Conservation (phyloP, 2,888 invertebrate genomes). For the Acanthosoma haemorrhoidale region DNA sequence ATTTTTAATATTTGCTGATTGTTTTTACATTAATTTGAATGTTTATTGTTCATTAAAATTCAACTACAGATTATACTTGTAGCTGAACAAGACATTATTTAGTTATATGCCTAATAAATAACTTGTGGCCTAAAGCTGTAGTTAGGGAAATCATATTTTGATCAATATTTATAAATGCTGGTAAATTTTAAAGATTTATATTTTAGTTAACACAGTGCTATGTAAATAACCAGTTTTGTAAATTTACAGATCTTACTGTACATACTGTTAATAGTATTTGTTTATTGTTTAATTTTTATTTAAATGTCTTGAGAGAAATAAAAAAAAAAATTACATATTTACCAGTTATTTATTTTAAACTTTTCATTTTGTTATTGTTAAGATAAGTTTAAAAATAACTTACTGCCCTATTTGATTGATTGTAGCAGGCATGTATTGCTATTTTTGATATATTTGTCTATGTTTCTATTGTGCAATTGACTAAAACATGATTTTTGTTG, state of each 20-base stretch:
- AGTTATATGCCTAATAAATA: background rate
- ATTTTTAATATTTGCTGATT: background rate
- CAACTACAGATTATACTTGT: background rate
- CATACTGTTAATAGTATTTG: constrained; percentile 12
- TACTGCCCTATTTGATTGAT: background rate
- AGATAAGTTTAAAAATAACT: background rate
- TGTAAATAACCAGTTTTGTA: constrained; percentile 3
- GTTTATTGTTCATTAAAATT: background rate
- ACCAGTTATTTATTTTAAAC: constrained; percentile 4
- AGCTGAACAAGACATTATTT: background rate
- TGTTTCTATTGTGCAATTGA: constrained; percentile 17
- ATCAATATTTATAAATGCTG: background rate
- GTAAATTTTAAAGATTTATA: background rate
- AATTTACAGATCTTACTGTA: constrained; percentile 13
- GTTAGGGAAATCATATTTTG: background rate
- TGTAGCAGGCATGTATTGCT: constrained; percentile 13
- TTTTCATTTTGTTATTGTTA: constrained; percentile 7
- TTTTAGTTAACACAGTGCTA: too few relatives aligned
- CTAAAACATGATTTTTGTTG: constrained; percentile 4
- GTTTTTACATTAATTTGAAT: background rate
- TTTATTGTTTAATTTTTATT: background rate
- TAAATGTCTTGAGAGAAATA: background rate
- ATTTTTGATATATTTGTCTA: background rate
- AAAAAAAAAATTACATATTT: background rate
- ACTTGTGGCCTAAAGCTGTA: background rate